Conservation (phyloP, 2,888 invertebrate species). For the Scaeva pyrastri region DNA sequence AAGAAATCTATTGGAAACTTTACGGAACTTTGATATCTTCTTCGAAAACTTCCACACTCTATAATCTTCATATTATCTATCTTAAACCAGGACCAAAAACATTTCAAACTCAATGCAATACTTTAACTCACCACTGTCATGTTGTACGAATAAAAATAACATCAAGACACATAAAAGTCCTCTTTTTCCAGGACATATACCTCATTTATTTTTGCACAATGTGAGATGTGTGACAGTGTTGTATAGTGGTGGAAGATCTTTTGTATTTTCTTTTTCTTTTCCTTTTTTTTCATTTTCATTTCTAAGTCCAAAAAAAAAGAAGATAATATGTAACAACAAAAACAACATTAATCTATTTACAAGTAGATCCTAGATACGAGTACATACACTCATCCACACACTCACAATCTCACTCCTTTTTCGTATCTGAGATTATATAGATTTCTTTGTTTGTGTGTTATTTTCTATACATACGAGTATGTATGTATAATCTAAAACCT, state of each 20-base stretch:
- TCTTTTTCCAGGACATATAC: background rate
- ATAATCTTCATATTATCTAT: background rate
- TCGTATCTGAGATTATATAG: constrained; percentile 16
- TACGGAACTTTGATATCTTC: no score
- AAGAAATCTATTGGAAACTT: no score
- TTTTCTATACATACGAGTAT: background rate
- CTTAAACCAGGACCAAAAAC: background rate
- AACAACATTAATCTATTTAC: constrained; percentile 1
- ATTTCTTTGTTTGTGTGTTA: background rate
- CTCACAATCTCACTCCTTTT: background rate
- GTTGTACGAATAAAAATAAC: background rate
- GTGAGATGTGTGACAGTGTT: background rate
- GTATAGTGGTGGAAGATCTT: background rate
- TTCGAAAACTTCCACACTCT: no score
- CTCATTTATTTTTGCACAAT: constrained; percentile 4
- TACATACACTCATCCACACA: background rate
- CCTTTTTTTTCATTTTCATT: background rate
- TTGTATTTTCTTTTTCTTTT: no score
- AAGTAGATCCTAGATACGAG: background rate
- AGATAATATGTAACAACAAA: background rate
- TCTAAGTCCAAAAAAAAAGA: constrained; percentile 10
- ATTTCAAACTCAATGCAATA: constrained; percentile 5
- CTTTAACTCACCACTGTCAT: background rate
- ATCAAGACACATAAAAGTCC: background rate
- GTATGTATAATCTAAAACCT: background rate